phyloP scores from a whole-genome alignment of 2,888 invertebrate genomes.

The Eurois occulta region DNA sequence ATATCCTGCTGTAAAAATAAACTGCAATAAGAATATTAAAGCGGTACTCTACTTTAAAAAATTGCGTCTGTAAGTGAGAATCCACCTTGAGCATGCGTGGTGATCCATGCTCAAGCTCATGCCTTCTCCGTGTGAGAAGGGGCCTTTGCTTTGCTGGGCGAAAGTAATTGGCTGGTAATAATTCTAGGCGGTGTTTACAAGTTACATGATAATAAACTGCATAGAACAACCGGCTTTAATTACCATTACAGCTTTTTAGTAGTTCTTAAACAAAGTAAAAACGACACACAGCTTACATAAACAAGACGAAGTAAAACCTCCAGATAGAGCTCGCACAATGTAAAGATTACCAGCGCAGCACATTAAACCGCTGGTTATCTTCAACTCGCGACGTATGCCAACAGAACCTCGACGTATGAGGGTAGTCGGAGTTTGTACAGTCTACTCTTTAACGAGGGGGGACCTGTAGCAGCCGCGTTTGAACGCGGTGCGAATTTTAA shows the following conservation, averaged over 20 bases:
- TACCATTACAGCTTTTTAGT: neutral
- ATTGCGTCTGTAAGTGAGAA: neutral
- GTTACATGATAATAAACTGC: neutral
- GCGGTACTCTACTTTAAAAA: neutral
- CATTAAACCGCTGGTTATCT: slow-evolving; percentile 64
- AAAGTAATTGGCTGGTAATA: neutral
- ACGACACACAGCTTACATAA: slow-evolving; percentile 42
- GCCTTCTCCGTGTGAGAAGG: neutral
- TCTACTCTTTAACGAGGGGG: slow-evolving; percentile 61
- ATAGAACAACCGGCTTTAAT: neutral
- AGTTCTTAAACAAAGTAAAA: neutral
- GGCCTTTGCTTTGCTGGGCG: neutral
- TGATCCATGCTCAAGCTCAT: neutral
- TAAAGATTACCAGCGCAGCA: slow-evolving; percentile 56
- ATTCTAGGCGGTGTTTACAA: neutral
- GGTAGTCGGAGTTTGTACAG: slow-evolving; percentile 60
- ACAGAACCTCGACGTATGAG: slow-evolving; percentile 54
- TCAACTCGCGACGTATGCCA: slow-evolving; percentile 58
- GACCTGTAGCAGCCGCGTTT: slow-evolving; percentile 45
- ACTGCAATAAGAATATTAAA: neutral
- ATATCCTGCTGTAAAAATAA: neutral
- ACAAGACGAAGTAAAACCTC: slow-evolving; percentile 47
- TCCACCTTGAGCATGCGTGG: neutral
- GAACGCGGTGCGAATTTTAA: slow-evolving; percentile 54
- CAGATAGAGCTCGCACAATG: slow-evolving; percentile 60